Percentiles rank a stretch among this genome's conserved stretches.
phyloP scores from a whole-genome alignment of 2,113 vertebrate species.

The Microtus richardsoni region DNA sequence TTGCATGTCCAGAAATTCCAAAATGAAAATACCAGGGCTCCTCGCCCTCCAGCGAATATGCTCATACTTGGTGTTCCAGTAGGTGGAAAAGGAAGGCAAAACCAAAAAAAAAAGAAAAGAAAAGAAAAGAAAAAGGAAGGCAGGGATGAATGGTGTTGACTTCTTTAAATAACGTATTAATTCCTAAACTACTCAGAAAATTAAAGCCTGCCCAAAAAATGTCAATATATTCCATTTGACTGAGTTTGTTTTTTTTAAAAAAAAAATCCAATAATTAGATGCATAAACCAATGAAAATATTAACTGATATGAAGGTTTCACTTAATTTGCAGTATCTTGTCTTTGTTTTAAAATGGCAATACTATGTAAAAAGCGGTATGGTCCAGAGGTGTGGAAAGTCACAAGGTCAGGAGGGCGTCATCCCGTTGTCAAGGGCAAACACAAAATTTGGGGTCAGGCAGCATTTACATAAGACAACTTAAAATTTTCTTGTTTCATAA shows the following conservation, averaged over 20 bases:
- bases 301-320: neutral
- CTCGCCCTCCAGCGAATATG: slow-evolving; percentile 69
- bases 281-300: neutral
- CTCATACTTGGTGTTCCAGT: slow-evolving; percentile 68
- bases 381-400: slow-evolving; percentile 39
- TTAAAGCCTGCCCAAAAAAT: slow-evolving; percentile 56
- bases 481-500: slow-evolving; percentile 85
- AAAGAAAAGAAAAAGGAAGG: slow-evolving; percentile 68
- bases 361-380: neutral
- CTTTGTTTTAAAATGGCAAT: neutral
- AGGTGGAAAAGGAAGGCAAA: slow-evolving; percentile 61
- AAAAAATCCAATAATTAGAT: neutral
- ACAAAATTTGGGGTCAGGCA: slow-evolving; percentile 68
- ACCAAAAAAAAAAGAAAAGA: too few relatives aligned
- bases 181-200: slow-evolving; percentile 68
- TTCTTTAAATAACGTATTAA: slow-evolving; percentile 78
- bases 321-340: neutral
- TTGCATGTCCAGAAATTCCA: slow-evolving; percentile 70
- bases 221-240: neutral
- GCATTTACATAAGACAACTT: slow-evolving; percentile 76
- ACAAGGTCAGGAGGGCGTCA: neutral
- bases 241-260: slow-evolving; percentile 28
- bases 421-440: slow-evolving; percentile 46
- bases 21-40: slow-evolving; percentile 68
- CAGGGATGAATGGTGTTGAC: slow-evolving; percentile 72